phyloP scores from a whole-genome alignment of 2,797 vertebrate genomes.

The Iguana delicatissima region DNA sequence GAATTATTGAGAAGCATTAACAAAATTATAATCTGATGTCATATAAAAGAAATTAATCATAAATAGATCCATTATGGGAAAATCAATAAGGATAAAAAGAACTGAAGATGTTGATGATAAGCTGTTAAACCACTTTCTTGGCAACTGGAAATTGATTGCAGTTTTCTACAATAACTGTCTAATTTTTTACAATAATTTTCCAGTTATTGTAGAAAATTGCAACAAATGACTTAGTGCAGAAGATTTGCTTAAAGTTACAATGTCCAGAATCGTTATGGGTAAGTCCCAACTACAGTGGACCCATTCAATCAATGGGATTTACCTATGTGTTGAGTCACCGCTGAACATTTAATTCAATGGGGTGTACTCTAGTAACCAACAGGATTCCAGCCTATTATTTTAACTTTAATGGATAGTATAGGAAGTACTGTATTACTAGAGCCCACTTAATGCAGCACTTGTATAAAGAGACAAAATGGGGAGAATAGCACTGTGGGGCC shows the following conservation, averaged over 20 bases:
- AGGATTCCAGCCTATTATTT: no score
- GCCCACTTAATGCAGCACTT: neutral
- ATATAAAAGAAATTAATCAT: constrained; percentile 60
- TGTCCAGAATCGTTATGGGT: no score
- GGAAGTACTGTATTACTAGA: neutral
- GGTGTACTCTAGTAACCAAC: no score
- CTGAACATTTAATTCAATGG: no score
- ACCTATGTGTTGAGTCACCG: no score
- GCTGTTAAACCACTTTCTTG: constrained; percentile 47
- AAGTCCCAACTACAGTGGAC: no score
- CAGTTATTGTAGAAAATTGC: constrained; percentile 18
- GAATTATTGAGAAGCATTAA: constrained; percentile 56
- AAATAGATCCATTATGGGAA: constrained; percentile 58
- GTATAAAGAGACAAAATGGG: neutral
- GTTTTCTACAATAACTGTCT: neutral
- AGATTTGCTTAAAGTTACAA: constrained; percentile 26
- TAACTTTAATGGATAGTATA: neutral
- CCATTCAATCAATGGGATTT: no score
- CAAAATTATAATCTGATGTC: constrained; percentile 60
- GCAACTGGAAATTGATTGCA: constrained; percentile 41
- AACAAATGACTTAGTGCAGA: constrained; percentile 1
- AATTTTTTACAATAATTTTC: no score
- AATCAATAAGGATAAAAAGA: constrained; percentile 47
- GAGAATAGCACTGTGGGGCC: neutral
- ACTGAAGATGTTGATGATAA: constrained; percentile 37